Base-by-base conservation (phyloP, 2,113 vertebrate genomes). In the Pygoscelis adeliae region DNA sequence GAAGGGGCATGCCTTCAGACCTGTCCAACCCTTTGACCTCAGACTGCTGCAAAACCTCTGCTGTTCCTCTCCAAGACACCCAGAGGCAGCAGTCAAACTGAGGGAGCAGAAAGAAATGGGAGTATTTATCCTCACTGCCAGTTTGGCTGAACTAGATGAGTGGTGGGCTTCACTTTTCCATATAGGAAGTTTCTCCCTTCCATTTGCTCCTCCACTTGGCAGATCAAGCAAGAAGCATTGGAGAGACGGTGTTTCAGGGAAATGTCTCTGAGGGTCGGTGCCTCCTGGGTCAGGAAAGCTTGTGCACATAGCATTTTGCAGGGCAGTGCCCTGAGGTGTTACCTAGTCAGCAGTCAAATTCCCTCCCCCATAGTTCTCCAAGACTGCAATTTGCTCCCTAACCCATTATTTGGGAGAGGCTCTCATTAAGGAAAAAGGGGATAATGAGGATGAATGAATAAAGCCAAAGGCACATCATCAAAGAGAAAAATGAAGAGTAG, bases 211-310 rank as follows among this genome's bases (percentile, higher is more conserved):
- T 74, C 5, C 9, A 10, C 34, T 63, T 91, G 34, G 8, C 83
- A 74, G 23, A 63, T n/a, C 26, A 71, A 81, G 9, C 7, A n/a
- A 44, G 52, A 78, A 59, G 0, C 5, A 36, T 25, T 44, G 34
- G 22, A 85, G 7, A 80, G 16, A 53, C 9, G 47, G 14, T 36
- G 12, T 11, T 82, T 72, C 72, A 61, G 59, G 58, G 46, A 55
- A 50, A 32, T 1, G 0, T 40, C 21, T 55, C 26, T 42, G 11
- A 52, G 16, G 13, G 12, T 25, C 0, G 0, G 0, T 59, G 20
- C 2, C 23, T 61, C 21, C 47, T 56, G 32, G 11, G 27, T 61
- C 38, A 83, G 32, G 49, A 74, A 71, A 72, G 4, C 11, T 72
- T 69, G 38, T 27, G 10, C 34, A 65, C 10, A 10, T 10, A 63